Conservation (phyloP, 2,797 vertebrate species). For the Ciconia nigra region DNA sequence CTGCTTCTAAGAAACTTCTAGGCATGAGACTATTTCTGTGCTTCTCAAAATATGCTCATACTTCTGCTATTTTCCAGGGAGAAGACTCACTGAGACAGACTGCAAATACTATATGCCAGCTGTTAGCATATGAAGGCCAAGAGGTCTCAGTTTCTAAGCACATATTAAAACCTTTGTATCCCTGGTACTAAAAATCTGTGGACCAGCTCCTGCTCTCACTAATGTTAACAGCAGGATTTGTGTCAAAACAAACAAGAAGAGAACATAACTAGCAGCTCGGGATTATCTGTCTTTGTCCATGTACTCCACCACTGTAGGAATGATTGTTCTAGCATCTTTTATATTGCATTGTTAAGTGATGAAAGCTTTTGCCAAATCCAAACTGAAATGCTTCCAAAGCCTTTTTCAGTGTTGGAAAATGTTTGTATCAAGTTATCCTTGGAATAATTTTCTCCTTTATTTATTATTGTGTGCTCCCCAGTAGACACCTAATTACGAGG, state of each 20-base stretch:
- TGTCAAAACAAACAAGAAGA: not conserved
- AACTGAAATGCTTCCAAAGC: constrained; percentile 17
- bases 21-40: not conserved
- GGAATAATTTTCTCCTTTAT: constrained; percentile 30
- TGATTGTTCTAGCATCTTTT: not conserved
- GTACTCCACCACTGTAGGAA: not conserved
- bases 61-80: not conserved
- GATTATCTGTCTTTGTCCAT: not conserved
- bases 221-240: not conserved
- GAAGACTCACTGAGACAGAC: not conserved
- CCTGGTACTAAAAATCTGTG: not conserved
- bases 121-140: not conserved
- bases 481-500: constrained; percentile 9
- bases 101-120: not conserved
- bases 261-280: not conserved
- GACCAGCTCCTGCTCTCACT: not conserved
- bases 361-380: not conserved
- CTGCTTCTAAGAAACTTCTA: constrained; percentile 28
- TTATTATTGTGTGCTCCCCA: constrained; percentile 28
- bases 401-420: not conserved
- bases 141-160: not conserved
- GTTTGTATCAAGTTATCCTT: constrained; percentile 7
- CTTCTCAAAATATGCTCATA: not conserved
- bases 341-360: not conserved
- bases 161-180: not conserved